Percentiles rank a stretch among this genome's conserved stretches.
Evolutionary conservation across 2,113 vertebrate genomes (phyloP).

Genomic region (Colius striatus): DNA sequence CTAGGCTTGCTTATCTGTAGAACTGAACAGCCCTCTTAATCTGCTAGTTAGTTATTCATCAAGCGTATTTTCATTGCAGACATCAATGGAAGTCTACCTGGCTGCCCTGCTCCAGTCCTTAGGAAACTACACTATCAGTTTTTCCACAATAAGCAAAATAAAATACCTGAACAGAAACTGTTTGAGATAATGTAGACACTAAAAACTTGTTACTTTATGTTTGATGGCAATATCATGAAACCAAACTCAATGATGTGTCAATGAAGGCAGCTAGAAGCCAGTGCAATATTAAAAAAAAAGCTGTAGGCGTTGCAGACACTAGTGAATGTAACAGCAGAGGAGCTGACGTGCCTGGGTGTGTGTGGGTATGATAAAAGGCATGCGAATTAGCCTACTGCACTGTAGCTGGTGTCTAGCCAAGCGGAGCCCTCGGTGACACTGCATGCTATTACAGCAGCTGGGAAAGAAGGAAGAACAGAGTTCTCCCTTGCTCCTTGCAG

Average conservation of each 20-base stretch:
- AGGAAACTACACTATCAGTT: neutral
- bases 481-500: neutral
- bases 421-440: neutral
- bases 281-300: neutral
- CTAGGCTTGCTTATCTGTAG: constrained; percentile 38
- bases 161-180: neutral
- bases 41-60: constrained; percentile 22
- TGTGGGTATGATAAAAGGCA: constrained; percentile 33
- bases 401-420: constrained; percentile 1
- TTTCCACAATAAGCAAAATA: constrained; percentile 31
- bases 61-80: constrained; percentile 13
- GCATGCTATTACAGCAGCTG: neutral
- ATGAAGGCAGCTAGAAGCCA: neutral
- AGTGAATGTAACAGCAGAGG: neutral
- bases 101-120: neutral
- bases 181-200: neutral
- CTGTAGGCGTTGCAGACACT: constrained; percentile 15
- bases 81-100: constrained; percentile 28
- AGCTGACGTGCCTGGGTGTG: neutral
- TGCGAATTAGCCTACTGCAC: neutral
- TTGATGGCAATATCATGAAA: neutral
- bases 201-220: constrained; percentile 7
- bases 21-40: constrained; percentile 26
- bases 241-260: neutral
- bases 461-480: neutral